Evolutionary conservation across 2,113 vertebrate genomes (phyloP), one percentile per base, ranked within the genome.

Genomic region (Caracal caracal): DNA sequence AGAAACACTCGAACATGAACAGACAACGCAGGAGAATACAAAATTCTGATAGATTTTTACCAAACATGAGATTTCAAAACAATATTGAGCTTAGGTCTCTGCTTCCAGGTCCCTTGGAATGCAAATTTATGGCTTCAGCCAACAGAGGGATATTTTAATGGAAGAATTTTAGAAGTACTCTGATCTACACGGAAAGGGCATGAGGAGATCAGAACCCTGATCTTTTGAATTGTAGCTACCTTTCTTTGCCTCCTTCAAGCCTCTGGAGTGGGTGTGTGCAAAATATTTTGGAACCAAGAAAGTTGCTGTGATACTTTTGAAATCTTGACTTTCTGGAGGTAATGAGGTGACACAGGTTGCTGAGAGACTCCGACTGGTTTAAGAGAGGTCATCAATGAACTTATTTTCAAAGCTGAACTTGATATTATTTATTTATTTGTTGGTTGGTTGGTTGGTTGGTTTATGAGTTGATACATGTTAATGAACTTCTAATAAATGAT

Each of bases 261-360:
- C 24, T 51, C 17, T 65, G 33, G 51, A 91, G 24, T 76, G 24
- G 12, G 17, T 49, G 33, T 83, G 33, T 76, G 33, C 22, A 83
- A 94, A 96, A 43, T 90, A 73, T 79, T 90, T 89, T 40, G 30
- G 59, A 88, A 85, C 26, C 30, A 61, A 51, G 35, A 73, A 73
- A 61, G 47, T n/a, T 76, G 24, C 5, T 19, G 24, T 43, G 28
- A 7, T 82, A 49, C 24, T 90, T 93, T 84, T 59, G 3, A 96
- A 93, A 37, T 88, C 37, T 1, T 85, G 75, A 86, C 28, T 90
- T 92, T 82, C 19, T 86, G 40, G 13, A 81, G 61, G 63, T 88
- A 76, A 73, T 53, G 16, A 86, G 86, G 37, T 47, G 47, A 61
- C 47, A 10, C 2, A 47, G 7, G 6, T n/a, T 80, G 56, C 68